Evolutionary conservation across 2,797 vertebrate genomes (phyloP), one percentile per base, ranked within the genome.

Genomic region (Amblyopsis hoosieri): DNA sequence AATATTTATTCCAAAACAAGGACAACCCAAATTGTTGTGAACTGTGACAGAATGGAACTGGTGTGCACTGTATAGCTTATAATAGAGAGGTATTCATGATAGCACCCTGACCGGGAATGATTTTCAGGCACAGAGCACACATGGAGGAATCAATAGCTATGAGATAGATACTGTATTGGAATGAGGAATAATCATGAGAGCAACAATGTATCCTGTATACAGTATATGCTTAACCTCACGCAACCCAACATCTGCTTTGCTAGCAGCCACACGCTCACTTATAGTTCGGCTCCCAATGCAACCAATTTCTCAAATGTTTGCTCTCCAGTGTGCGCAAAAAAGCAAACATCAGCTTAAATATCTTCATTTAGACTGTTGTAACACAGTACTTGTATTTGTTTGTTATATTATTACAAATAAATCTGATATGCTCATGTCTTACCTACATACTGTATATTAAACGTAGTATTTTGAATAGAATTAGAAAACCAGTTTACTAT

Each of bases 141-240:
- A 45, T 65, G 52, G 33, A 71, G 45, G 49, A 81, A 87, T 90
- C 85, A 60, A 89, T 90, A 82, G 64, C 60, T 66, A 29, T 29
- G 23, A 29, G 23, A 4, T 29, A 29, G 23, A 29, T 29, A 4
- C 23, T 29, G 23, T 29, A 29, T 29, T 29, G 23, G 3, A 29
- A 29, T 61, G 77, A 79, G 77, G 84, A 85, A 86, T 82, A 84
- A 86, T 79, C 23, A 17, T 13, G 19, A 85, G 84, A 81, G 57
- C 23, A 29, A 29, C 23, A 29, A 29, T 29, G 23, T 23, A 23
- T 78, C 75, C 84, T 54, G 77, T 80, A 29, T 29, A 29, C 23
- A 29, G 85, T 84, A 61, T 74, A 80, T 72, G 80, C 85, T 85
- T 78, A 83, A 78, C 81, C 73, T 72, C 83, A 74, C 81, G 77